Percentiles rank a stretch among this genome's conserved stretches.
Evolutionary conservation across 1,140 invertebrate genomes (phyloP).

Genomic region (Trachelipus rathkii): DNA sequence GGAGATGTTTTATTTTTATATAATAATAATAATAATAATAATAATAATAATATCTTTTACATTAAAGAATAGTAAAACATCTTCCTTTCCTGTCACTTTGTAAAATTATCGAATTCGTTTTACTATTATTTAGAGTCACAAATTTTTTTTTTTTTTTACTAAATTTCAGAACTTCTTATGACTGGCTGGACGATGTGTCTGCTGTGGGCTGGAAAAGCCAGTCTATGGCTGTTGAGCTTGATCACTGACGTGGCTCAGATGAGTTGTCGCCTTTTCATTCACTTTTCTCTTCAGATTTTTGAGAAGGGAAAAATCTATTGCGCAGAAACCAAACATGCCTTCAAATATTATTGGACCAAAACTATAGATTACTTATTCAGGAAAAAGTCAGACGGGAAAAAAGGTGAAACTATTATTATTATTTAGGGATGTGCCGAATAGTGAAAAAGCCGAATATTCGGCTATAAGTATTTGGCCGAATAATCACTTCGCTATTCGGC

Average conservation of each 20-base stretch:
- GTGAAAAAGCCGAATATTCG: no score
- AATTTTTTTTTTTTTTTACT: neutral
- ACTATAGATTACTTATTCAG: neutral
- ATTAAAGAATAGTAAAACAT: no score
- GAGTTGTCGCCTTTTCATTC: neutral
- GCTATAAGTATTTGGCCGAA: no score
- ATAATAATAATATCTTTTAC: no score
- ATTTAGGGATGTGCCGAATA: no score
- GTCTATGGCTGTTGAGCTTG: neutral
- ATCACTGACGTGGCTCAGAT: neutral
- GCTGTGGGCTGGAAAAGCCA: neutral
- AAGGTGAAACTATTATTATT: neutral
- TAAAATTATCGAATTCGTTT: neutral
- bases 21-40: no score
- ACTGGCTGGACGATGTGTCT: neutral
- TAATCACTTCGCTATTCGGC: no score
- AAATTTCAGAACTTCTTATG: neutral
- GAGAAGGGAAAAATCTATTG: neutral
- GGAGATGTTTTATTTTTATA: no score
- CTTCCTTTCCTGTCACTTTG: no score
- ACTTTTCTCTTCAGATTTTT: neutral
- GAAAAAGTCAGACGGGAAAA: neutral
- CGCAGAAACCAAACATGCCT: neutral
- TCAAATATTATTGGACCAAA: neutral
- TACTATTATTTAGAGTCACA: neutral